These are phyloP conservation scores for Balearica regulorum DNA, from an alignment of 2,797 vertebrate genomes.

Conservation along the genomic window DNA sequence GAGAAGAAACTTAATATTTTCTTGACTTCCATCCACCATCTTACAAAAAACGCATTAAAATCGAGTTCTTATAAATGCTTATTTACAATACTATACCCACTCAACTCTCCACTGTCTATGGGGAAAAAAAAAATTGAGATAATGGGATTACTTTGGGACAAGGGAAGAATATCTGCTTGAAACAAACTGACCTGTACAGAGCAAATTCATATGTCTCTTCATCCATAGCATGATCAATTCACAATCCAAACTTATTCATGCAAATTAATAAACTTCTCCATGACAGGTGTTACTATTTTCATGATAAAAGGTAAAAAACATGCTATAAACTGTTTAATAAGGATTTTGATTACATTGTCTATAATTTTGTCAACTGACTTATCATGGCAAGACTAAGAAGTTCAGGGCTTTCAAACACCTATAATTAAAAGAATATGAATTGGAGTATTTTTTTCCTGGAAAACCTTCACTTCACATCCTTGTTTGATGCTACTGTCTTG, in stretches of 20 bases:
- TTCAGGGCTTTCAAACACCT: neutral
- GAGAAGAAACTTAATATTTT: neutral
- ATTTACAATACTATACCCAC: neutral
- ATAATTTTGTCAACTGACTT: neutral
- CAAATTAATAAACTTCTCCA: neutral
- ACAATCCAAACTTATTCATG: neutral
- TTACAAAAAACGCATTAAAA: neutral
- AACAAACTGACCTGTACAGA: neutral
- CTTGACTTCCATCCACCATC: neutral
- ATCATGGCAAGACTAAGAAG: neutral
- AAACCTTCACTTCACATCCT: neutral
- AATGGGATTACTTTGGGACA: neutral
- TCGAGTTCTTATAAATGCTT: neutral
- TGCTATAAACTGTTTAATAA: neutral
- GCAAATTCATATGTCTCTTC: neutral
- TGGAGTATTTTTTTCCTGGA: neutral
- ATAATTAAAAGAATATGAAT: neutral
- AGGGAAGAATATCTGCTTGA: neutral
- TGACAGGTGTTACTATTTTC: neutral
- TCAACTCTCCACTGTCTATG: neutral
- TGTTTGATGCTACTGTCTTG: neutral
- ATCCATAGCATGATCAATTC: neutral
- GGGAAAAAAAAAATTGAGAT: neutral
- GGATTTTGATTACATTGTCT: neutral
- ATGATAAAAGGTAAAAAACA: neutral